phyloP scores from a whole-genome alignment of 2,113 vertebrate genomes.

The pig (Sus scrofa) region T2T-Sscrofa CM000822.6:25307001-25307500 shows the following conservation, averaged over 20 bases:
- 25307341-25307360: too few species aligned
- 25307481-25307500: too few species aligned
- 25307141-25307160: neutral
- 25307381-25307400: too few species aligned
- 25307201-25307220: neutral
- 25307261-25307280: neutral
- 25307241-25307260: neutral
- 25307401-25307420: too few species aligned
- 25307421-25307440: too few species aligned
- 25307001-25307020: neutral
- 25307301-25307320: neutral
- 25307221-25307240: neutral
- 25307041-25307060: neutral
- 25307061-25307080: neutral
- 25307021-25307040: neutral
- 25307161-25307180: neutral
- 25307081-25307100: neutral
- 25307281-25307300: neutral
- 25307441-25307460: too few species aligned
- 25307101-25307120: neutral
- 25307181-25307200: neutral
- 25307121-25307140: neutral
- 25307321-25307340: too few species aligned
- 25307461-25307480: too few species aligned
- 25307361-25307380: too few species aligned